These are phyloP conservation scores for Aphelenchoides fujianensis DNA, from an alignment of 1,140 invertebrate genomes.

Conservation along the genomic window DNA sequence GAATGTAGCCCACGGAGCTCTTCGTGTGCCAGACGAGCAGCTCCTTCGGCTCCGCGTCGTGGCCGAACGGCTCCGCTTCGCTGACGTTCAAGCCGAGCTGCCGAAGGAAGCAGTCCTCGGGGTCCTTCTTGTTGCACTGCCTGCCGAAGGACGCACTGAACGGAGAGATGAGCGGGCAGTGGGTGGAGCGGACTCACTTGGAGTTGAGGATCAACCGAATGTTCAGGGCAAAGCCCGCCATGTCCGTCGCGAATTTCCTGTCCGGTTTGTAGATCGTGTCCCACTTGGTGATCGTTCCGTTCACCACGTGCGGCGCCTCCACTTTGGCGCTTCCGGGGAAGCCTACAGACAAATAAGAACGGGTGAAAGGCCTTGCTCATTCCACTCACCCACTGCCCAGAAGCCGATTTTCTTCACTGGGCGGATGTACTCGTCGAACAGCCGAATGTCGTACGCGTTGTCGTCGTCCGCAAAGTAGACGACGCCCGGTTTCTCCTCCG, in stretches of 20 bases:
- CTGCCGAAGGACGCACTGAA: background rate
- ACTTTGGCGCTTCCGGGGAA: conserved; percentile 36
- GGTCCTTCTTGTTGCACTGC: conserved; percentile 59
- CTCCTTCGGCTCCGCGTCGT: conserved; percentile 63
- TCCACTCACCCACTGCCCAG: conserved; percentile 71
- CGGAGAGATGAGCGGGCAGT: conserved; percentile 91
- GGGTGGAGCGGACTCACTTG: conserved; percentile 66
- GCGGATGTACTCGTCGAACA: conserved; percentile 70
- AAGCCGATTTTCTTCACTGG: conserved; percentile 82
- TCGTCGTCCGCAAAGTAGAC: conserved; percentile 57
- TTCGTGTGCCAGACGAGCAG: conserved; percentile 78
- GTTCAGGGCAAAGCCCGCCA: conserved; percentile 96
- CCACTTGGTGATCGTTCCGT: conserved; percentile 61
- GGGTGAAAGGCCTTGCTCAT: conserved; percentile 6
- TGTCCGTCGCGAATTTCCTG: conserved; percentile 88
- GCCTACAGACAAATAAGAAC: conserved; percentile 17
- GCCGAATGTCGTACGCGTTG: conserved; percentile 50
- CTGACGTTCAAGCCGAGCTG: conserved; percentile 74
- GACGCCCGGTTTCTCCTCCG: conserved; percentile 63
- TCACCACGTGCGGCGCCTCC: conserved; percentile 46
- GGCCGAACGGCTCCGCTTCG: conserved; percentile 63
- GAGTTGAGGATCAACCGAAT: conserved; percentile 74
- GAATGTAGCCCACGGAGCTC: background rate
- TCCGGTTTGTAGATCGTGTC: conserved; percentile 79
- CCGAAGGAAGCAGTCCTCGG: conserved; percentile 83